These are phyloP conservation scores for Phalacrocorax brasilianus DNA, from an alignment of 2,113 vertebrate genomes.

Conservation along the genomic window DNA sequence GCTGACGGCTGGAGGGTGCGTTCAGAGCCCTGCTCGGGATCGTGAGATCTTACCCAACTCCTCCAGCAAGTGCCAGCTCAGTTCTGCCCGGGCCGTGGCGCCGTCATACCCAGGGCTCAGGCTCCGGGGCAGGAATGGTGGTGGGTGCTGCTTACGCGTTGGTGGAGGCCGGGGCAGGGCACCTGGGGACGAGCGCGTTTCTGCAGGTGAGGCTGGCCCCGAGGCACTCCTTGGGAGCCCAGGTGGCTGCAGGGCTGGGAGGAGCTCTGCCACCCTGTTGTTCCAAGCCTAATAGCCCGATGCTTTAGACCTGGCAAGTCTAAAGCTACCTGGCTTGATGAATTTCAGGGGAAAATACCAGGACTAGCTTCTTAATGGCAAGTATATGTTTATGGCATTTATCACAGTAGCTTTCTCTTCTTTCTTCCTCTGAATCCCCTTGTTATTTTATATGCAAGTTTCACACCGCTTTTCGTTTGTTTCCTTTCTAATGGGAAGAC, in stretches of 20 bases:
- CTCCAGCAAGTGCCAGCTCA: neutral
- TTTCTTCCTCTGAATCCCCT: neutral
- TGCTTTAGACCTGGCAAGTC: neutral
- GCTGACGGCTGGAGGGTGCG: neutral
- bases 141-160: neutral
- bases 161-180: neutral
- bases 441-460: neutral
- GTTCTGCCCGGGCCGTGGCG: neutral
- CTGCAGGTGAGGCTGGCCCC: neutral
- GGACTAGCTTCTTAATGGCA: neutral
- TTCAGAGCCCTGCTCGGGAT: neutral
- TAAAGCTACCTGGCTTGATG: neutral
- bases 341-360: neutral
- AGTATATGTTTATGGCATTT: neutral
- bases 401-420: neutral
- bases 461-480: neutral
- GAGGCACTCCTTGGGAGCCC: neutral
- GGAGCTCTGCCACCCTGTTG: neutral
- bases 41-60: neutral
- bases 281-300: neutral
- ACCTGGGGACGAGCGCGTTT: neutral
- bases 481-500: neutral
- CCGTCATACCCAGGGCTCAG: neutral
- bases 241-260: neutral
- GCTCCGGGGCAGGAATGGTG: neutral